Evolutionary conservation across 2,797 vertebrate species (phyloP).

Genomic region (Leucoraja ocellata): DNA sequence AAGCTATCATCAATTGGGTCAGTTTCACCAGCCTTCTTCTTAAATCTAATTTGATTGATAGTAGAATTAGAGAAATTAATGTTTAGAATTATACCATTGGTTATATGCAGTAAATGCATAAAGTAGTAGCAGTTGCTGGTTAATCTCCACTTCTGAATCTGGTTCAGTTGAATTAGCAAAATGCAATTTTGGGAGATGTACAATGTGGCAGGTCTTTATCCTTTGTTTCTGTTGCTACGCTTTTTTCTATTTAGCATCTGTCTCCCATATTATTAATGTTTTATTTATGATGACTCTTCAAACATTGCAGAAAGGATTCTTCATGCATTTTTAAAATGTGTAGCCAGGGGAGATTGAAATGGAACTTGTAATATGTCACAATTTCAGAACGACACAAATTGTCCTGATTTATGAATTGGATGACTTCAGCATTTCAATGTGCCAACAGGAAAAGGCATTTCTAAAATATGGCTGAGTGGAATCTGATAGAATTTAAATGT

Average conservation of each 20-base stretch:
- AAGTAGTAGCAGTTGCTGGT: too few relatives aligned
- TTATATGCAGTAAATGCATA: too few relatives aligned
- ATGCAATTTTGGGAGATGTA: too few relatives aligned
- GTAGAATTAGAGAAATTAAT: not conserved
- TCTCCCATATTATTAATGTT: constrained; percentile 7
- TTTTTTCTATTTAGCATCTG: not conserved
- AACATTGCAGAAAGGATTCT: not conserved
- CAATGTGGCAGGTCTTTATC: too few relatives aligned
- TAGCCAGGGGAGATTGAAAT: not conserved
- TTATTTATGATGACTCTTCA: not conserved
- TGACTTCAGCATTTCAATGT: not conserved
- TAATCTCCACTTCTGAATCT: too few relatives aligned
- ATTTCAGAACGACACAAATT: constrained; percentile 8
- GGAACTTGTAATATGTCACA: not conserved
- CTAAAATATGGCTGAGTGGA: not conserved
- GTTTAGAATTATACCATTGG: too few relatives aligned
- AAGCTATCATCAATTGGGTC: not conserved
- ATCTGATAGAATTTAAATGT: not conserved
- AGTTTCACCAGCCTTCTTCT: not conserved
- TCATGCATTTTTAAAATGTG: not conserved
- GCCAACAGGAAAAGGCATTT: not conserved
- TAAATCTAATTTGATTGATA: not conserved
- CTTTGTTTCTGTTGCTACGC: not conserved
- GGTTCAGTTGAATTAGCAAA: too few relatives aligned
- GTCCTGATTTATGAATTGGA: not conserved